Evolutionary conservation across 2,113 vertebrate genomes (phyloP), one percentile per base, ranked within the genome.

Genomic region (Agelaius phoeniceus): DNA sequence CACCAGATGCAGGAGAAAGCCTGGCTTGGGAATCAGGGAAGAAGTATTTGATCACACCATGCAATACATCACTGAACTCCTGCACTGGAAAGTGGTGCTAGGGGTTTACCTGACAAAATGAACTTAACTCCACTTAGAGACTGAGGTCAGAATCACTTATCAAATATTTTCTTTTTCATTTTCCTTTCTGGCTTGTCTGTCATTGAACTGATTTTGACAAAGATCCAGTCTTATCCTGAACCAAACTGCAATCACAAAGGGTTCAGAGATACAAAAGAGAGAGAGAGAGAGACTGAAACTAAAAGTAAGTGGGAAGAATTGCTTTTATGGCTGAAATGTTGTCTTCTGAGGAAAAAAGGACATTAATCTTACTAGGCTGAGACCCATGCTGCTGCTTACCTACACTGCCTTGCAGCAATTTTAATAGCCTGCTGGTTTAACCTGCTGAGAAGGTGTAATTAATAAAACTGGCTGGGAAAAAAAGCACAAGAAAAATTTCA

Each of bases 371-470:
- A 43, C 62, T 73, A 79, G 80, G 37, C 73, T 93, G 93, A 78
- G 73, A 92, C 69, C 71, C 83, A 51, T 65, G 66, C 86, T 95
- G 74, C 80, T 94, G 88, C 90, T 93, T 92, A 90, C 90, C 92
- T 96, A 79, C 89, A 94, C 84, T 96, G 88, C 88, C 90, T 96
- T 82, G 41, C 58, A 96, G 95, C 86, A 87, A 44, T 89, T 94
- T 96, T 92, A 95, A 90, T 90, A 91, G 89, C 91, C 86, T 95
- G 92, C 86, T 94, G 88, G 54, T 90, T 96, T 87, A 92, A 93
- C 93, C 80, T 94, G 86, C 93, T 95, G 96, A 87, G 92, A 95
- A 97, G 73, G 58, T 95, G 67, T 97, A 96, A 97, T 97, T 97
- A 97, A 96, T 93, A 94, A 95, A 96, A 84, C 58, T 57, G 46